phyloP scores from a whole-genome alignment of 2,113 vertebrate species.

The Diphyllodes magnificus region DNA sequence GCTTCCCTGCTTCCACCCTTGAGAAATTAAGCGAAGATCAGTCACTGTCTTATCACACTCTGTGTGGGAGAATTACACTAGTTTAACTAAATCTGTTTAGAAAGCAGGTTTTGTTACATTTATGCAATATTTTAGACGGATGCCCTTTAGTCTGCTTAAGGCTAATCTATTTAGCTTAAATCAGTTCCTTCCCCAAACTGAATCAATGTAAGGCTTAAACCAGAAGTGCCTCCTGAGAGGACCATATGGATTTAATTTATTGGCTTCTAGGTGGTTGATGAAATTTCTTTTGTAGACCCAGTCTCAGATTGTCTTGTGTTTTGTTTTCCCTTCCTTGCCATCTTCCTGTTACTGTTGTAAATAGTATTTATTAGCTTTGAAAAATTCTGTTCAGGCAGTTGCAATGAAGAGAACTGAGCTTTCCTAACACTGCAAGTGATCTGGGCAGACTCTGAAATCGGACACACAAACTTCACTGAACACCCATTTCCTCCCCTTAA shows the following conservation, averaged over 20 bases:
- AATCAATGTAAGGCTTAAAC: conserved; percentile 32
- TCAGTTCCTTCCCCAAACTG: conserved; percentile 24
- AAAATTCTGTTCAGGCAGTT: conserved; percentile 9
- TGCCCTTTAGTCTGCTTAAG: neutral
- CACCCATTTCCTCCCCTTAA: neutral
- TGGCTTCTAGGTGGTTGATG: conserved; percentile 23
- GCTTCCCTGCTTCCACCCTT: neutral
- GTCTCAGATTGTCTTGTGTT: neutral
- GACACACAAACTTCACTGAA: neutral
- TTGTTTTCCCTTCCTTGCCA: conserved; percentile 25
- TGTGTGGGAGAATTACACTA: neutral
- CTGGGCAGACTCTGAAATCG: neutral
- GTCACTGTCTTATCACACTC: neutral
- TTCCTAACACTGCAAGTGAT: neutral
- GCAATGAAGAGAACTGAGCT: neutral
- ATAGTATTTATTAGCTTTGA: conserved; percentile 82
- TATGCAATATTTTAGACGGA: neutral
- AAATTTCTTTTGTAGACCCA: neutral
- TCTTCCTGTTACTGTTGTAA: conserved; percentile 70
- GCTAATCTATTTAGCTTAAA: conserved; percentile 8
- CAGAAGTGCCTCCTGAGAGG: conserved; percentile 30
- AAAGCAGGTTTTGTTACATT: conserved; percentile 35
- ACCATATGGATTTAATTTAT: conserved; percentile 42
- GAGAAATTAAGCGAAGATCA: neutral
- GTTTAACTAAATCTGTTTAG: conserved; percentile 9